These are phyloP conservation scores for Latheticus oryzae DNA, from an alignment of 2,888 invertebrate genomes.

Conservation along the genomic window DNA sequence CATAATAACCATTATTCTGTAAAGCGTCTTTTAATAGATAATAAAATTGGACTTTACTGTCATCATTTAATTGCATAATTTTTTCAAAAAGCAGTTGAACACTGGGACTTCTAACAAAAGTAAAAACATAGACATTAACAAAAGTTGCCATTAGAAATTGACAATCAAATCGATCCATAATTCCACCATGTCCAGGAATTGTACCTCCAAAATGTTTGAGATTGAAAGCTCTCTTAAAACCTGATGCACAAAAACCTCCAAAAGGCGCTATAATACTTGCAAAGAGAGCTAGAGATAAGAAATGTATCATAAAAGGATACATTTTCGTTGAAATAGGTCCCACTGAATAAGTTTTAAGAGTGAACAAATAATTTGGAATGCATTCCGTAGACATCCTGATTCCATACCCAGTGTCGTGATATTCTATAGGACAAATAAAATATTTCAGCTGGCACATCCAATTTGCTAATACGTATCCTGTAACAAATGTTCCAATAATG, in stretches of 20 bases:
- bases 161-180: conserved; percentile 99
- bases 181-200: conserved; percentile 99
- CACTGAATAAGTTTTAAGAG: conserved; percentile 43
- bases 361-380: conserved; percentile 49
- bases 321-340: conserved; percentile 57
- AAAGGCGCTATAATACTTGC: conserved; percentile 99
- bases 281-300: conserved; percentile 92
- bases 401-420: conserved; percentile 69
- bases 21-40: conserved; percentile 85
- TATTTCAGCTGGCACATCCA: conserved; percentile 51
- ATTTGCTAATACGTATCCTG: conserved; percentile 79
- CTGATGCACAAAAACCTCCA: conserved; percentile 99
- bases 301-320: conserved; percentile 96
- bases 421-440: conserved; percentile 55
- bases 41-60: conserved; percentile 92
- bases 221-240: conserved; percentile 99
- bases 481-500: conserved; percentile 90
- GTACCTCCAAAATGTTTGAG: conserved; percentile 98
- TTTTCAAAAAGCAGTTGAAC: conserved; percentile 92
- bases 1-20: conserved; percentile 57
- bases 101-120: conserved; percentile 93
- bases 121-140: conserved; percentile 98
- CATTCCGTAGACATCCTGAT: conserved; percentile 49
- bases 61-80: conserved; percentile 88
- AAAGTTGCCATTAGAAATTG: conserved; percentile 99